These are phyloP conservation scores for Alitta virens DNA, from an alignment of 2,888 invertebrate species.

Conservation along the genomic window DNA sequence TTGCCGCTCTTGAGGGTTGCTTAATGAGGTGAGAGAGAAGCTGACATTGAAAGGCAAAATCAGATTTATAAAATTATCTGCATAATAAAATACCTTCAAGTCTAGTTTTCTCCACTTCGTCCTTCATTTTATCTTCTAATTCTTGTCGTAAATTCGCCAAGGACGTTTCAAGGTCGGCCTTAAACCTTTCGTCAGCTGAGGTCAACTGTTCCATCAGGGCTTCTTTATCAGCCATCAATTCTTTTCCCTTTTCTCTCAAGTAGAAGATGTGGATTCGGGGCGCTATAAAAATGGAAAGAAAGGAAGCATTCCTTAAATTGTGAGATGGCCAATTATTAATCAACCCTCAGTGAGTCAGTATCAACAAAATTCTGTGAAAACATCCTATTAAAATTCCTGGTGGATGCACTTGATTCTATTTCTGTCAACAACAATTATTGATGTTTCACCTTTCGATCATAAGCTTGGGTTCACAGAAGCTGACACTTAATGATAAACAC, in stretches of 20 bases:
- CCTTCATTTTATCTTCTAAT: conserved; percentile 37
- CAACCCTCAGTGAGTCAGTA: too few relatives aligned
- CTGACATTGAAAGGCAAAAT: not conserved
- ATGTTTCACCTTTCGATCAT: too few relatives aligned
- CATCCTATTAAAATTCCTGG: too few relatives aligned
- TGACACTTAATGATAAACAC: too few relatives aligned
- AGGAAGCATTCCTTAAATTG: too few relatives aligned
- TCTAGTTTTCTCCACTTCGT: conserved; percentile 45
- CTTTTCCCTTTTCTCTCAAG: conserved; percentile 42
- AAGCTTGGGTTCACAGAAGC: too few relatives aligned
- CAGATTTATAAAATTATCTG: not conserved
- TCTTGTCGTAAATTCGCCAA: conserved; percentile 40
- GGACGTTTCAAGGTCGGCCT: conserved; percentile 38
- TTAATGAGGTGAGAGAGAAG: not conserved
- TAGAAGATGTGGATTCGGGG: conserved; percentile 33
- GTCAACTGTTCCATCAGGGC: conserved; percentile 37
- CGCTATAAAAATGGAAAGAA: too few relatives aligned
- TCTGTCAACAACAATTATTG: too few relatives aligned
- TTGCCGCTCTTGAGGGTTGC: too few relatives aligned
- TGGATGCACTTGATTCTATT: too few relatives aligned
- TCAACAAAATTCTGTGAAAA: too few relatives aligned
- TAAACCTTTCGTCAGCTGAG: conserved; percentile 35
- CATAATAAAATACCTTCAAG: conserved; percentile 40
- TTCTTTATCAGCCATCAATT: conserved; percentile 41
- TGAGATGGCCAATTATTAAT: too few relatives aligned